Evolutionary conservation across 2,797 vertebrate species (phyloP), one percentile per base, ranked within the genome.

Genomic region (Alectoris magna): DNA sequence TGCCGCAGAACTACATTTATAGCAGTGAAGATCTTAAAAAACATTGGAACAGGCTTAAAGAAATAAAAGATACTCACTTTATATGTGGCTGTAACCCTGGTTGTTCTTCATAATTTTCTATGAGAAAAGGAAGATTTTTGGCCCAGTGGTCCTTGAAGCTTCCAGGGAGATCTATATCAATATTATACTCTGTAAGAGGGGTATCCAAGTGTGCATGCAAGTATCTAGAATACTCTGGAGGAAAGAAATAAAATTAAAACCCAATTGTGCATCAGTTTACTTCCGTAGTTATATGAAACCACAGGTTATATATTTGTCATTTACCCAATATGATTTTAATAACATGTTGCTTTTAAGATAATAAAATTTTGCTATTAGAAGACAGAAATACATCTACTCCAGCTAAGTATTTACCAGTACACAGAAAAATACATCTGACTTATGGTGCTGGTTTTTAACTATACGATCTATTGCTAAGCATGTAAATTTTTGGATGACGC

Each of bases 131-230:
- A 69, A 99, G 98, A 94, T 98, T 99, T 96, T 99, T 99, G 59
- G 99, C 99, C 99, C 99, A 99, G 96, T 99, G 99, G 92, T 99
- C 99, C 96, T 99, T 99, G 92, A 99, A 99, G 97, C 98, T 99
- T 66, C 99, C 99, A 5, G 99, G 99, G 86, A 99, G 97, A 96
- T 99, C 99, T 91, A 87, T 93, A 91, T 99, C 99, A 81, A 99
- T 97, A 63, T 98, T 99, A 95, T 99, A 99, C 70, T 99, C 99
- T 3, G 98, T 98, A 38, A 99, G 98, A 3, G 99, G 98, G 14
- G 98, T 98, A 94, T 99, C 99, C 23, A 99, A 98, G 96, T 99
- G 99, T 3, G 99, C 99, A 78, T 99, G 99, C 89, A 99, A 97
- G 94, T 99, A 99, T 4, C 99, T 98, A 68, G 99, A 99, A 96